Evolutionary conservation across 2,888 invertebrate species (phyloP).

Genomic region (Drosophila merina): DNA sequence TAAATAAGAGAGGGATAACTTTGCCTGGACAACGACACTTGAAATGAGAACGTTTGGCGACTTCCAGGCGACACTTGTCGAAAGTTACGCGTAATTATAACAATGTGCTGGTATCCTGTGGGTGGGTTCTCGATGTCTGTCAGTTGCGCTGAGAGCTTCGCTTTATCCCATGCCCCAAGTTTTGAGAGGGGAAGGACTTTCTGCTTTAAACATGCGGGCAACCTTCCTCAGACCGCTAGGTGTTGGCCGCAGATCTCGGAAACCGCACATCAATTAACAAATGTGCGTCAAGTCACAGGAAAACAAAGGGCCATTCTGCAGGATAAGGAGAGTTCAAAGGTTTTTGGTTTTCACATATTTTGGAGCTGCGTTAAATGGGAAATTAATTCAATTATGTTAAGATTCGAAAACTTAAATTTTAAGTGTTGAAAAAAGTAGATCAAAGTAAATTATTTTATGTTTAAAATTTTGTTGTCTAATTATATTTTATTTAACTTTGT

Average conservation of each 20-base stretch:
- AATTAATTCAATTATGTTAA: neutral
- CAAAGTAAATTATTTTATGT: too few relatives aligned
- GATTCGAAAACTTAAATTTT: too few relatives aligned
- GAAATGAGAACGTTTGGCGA: slow-evolving; percentile 55
- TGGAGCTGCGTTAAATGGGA: neutral
- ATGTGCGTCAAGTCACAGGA: slow-evolving; percentile 5
- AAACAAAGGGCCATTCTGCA: neutral
- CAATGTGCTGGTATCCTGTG: slow-evolving; percentile 53
- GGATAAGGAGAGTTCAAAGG: slow-evolving; percentile 33
- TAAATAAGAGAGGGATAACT: slow-evolving; percentile 43
- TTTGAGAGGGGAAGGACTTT: slow-evolving; percentile 2
- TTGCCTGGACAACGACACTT: slow-evolving; percentile 44
- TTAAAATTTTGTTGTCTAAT: neutral
- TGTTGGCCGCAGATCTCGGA: slow-evolving; percentile 22
- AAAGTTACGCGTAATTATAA: slow-evolving; percentile 77
- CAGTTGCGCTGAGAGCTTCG: slow-evolving; percentile 34
- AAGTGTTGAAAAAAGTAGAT: too few relatives aligned
- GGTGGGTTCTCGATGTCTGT: slow-evolving; percentile 18
- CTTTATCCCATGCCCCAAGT: slow-evolving; percentile 28
- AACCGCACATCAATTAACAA: slow-evolving; percentile 49
- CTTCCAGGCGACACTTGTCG: slow-evolving; percentile 75
- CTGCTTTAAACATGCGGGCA: slow-evolving; percentile 32
- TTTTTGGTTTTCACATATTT: slow-evolving; percentile 10
- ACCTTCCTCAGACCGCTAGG: slow-evolving; percentile 15
- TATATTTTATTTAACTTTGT: too few relatives aligned